Evolutionary conservation across 2,888 invertebrate species (phyloP), one percentile per base, ranked within the genome.

Genomic region (Agelastica alni): DNA sequence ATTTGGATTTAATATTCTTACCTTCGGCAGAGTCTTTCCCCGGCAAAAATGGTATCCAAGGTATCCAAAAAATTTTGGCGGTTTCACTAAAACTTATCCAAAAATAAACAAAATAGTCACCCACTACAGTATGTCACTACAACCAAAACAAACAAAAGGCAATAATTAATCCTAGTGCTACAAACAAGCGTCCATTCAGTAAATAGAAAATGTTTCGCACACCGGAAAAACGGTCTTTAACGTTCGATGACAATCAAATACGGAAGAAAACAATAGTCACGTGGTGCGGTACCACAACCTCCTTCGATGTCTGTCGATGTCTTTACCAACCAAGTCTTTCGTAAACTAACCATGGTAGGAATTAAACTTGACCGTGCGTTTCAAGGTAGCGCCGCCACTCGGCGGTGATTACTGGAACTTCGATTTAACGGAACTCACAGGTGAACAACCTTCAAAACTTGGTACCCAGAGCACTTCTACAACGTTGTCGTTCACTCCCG

Each of bases 331-430:
- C 61, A 66, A 68, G 72, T 71, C 73, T 73, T 74, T 70, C 72
- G 67, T 70, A 71, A 73, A 75, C 75, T 74, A 71, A 73, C 70
- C 71, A 71, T 68, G 67, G 65, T 66, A 65, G 64, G 58, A 69
- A 68, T 68, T 76, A 77, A 77, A 76, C 76, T 77, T 77, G 77
- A 77, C 77, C 77, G 74, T 77, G 75, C 71, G 69, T 69, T 64
- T 65, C 67, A 59, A 61, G 61, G 65, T 69, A 74, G 74, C 74
- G 72, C 73, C 64, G 61, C 61, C 41, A 10, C 37, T 18, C 48
- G 58, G 68, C 69, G 74, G 73, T 70, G 69, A 70, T 69, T 67
- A 70, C 68, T 69, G 62, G 71, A 75, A 74, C 69, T 72, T 65
- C 56, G 20, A 39, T 42, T 49, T 60, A 60, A 60, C 60, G 60